A percentile compares a stretch with the other conserved stretches of the same genome.
These are phyloP conservation scores for Lepidurus arcticus DNA, from an alignment of 1,140 invertebrate species.

Conservation along the genomic window DNA sequence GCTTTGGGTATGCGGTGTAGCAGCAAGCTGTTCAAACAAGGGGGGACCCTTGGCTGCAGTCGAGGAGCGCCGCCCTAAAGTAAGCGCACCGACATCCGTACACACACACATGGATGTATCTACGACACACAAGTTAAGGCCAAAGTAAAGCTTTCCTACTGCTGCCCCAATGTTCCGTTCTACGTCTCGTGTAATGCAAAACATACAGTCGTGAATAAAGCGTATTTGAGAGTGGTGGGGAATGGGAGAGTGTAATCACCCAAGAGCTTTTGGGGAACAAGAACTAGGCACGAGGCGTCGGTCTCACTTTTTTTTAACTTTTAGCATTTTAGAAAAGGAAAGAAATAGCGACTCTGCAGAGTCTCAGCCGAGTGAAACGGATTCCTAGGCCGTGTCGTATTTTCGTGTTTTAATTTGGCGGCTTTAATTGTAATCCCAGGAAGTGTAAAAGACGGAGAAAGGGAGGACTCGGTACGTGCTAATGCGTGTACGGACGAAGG, in stretches of 20 bases:
- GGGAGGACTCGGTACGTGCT: neutral
- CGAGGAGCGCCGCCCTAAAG: neutral
- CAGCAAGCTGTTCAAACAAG: constrained; percentile 11
- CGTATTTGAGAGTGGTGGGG: neutral
- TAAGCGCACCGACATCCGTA: neutral
- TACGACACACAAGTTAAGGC: neutral
- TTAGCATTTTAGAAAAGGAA: too few relatives aligned
- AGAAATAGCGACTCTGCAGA: too few relatives aligned
- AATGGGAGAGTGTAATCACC: too few relatives aligned
- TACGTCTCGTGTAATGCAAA: neutral
- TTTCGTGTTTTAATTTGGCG: too few relatives aligned
- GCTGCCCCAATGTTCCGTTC: neutral
- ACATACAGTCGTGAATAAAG: neutral
- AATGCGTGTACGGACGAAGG: neutral
- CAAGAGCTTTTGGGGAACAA: too few relatives aligned
- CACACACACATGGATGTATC: too few relatives aligned
- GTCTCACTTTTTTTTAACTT: too few relatives aligned
- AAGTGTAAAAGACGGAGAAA: neutral
- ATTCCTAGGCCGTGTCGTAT: too few relatives aligned
- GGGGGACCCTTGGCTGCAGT: neutral
- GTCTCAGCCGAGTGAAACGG: too few relatives aligned
- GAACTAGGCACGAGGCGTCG: too few relatives aligned
- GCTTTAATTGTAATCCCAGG: neutral
- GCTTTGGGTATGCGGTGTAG: neutral
- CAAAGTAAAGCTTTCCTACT: neutral